phyloP scores from a whole-genome alignment of 2,888 invertebrate genomes.

The Apamea sordens region DNA sequence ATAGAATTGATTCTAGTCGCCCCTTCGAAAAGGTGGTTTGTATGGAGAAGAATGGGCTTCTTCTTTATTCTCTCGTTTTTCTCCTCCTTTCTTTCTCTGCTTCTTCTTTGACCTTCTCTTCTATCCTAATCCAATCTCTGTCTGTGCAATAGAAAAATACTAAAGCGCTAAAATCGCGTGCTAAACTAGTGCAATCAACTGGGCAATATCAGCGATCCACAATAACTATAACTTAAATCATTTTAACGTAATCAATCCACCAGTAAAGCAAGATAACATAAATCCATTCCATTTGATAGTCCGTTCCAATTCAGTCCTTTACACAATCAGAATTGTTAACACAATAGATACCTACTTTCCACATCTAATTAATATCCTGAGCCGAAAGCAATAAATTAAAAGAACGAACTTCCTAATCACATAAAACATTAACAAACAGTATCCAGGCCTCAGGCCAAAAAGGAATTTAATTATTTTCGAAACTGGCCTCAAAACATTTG shows the following conservation, averaged over 20 bases:
- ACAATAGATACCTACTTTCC: conserved; percentile 38
- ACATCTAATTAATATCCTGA: conserved; percentile 56
- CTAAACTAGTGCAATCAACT: conserved; percentile 3
- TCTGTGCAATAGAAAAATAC: not conserved
- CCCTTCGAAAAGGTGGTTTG: no score
- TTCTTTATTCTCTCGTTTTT: not conserved
- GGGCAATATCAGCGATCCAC: not conserved
- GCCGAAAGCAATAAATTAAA: conserved; percentile 64
- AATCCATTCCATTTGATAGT: conserved; percentile 29
- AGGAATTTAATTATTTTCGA: conserved; percentile 88
- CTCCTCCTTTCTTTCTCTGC: not conserved
- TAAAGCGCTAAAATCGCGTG: not conserved
- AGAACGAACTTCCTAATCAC: conserved; percentile 83
- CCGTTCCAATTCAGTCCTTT: conserved; percentile 36
- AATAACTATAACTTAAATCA: conserved; percentile 9
- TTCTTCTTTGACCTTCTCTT: not conserved
- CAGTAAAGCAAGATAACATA: conserved; percentile 32
- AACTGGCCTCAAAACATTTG: conserved; percentile 82
- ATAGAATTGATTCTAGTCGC: no score
- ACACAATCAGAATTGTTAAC: conserved; percentile 51
- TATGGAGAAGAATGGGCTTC: no score
- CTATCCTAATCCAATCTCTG: not conserved
- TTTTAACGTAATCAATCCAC: conserved; percentile 32
- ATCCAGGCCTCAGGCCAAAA: conserved; percentile 80
- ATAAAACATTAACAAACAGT: conserved; percentile 84